Conservation (phyloP, 2,888 invertebrate species). For the Hypomecis atomaria region DNA sequence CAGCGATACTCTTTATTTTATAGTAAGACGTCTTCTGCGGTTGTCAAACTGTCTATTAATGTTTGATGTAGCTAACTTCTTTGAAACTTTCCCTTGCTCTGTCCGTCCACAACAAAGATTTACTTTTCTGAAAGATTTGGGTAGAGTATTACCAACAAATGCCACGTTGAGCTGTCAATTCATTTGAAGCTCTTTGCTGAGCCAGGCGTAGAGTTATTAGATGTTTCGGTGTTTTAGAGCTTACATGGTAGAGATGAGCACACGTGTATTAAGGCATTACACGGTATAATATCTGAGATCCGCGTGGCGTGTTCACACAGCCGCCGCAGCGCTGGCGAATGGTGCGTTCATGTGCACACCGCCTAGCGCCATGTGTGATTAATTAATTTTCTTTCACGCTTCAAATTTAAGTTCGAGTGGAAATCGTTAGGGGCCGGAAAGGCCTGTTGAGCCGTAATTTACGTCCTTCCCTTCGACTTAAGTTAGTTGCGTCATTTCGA, state of each 20-base stretch:
- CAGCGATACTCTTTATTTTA: conserved; percentile 40
- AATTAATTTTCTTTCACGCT: conserved; percentile 82
- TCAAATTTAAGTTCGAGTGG: conserved; percentile 72
- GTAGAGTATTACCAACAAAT: conserved; percentile 27
- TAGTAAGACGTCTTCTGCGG: conserved; percentile 37
- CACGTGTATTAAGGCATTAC: conserved; percentile 36
- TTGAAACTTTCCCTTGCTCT: conserved; percentile 39
- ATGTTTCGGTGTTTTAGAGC: conserved; percentile 46
- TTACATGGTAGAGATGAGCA: conserved; percentile 37
- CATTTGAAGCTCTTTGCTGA: conserved; percentile 35
- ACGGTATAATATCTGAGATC: conserved; percentile 35
- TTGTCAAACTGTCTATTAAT: conserved; percentile 45
- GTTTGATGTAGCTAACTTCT: conserved; percentile 41
- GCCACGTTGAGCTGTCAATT: conserved; percentile 36
- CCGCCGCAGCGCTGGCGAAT: conserved; percentile 31
- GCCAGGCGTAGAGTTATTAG: conserved; percentile 43
- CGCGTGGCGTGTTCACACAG: conserved; percentile 28
- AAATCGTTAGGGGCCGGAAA: conserved; percentile 80
- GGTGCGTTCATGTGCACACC: conserved; percentile 45
- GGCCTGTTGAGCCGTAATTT: conserved; percentile 81
- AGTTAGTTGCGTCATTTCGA: conserved; percentile 75
- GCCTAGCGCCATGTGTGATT: conserved; percentile 69
- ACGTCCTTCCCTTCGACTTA: conserved; percentile 72
- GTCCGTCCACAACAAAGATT: conserved; percentile 39
- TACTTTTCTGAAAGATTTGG: conserved; percentile 39